These are phyloP conservation scores for Turdus rufiventris DNA, from an alignment of 2,113 vertebrate species.

Conservation along the genomic window DNA sequence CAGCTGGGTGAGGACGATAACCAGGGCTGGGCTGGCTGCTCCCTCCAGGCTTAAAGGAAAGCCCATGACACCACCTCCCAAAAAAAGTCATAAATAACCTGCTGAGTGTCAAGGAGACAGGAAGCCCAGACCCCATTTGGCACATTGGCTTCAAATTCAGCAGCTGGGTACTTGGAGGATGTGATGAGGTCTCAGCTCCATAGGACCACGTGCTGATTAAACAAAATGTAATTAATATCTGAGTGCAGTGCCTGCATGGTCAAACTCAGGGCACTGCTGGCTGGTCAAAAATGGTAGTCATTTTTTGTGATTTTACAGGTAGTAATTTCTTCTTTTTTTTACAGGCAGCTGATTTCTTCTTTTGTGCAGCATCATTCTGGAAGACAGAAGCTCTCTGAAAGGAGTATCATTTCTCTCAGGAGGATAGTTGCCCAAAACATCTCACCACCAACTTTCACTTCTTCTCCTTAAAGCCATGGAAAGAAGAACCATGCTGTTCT, in stretches of 20 bases:
- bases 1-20: neutral
- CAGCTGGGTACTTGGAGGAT: neutral
- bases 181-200: neutral
- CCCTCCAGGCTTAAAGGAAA: neutral
- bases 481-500: neutral
- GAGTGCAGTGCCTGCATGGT: rapidly evolving
- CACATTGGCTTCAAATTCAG: neutral
- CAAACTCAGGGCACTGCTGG: neutral
- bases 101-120: neutral
- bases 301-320: neutral
- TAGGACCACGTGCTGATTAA: neutral
- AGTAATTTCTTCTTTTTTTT: neutral
- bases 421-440: constrained; percentile 12
- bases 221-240: neutral
- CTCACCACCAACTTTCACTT: constrained; percentile 12
- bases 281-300: neutral
- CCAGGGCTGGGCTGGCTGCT: neutral
- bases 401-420: neutral
- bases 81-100: neutral
- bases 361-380: neutral
- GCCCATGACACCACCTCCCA: neutral
- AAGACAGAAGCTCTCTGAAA: neutral
- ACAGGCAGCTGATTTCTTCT: constrained; percentile 6
- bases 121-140: neutral
- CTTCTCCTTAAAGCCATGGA: neutral